Base-by-base conservation (phyloP, 2,797 vertebrate genomes). In the Spinus pinus region DNA sequence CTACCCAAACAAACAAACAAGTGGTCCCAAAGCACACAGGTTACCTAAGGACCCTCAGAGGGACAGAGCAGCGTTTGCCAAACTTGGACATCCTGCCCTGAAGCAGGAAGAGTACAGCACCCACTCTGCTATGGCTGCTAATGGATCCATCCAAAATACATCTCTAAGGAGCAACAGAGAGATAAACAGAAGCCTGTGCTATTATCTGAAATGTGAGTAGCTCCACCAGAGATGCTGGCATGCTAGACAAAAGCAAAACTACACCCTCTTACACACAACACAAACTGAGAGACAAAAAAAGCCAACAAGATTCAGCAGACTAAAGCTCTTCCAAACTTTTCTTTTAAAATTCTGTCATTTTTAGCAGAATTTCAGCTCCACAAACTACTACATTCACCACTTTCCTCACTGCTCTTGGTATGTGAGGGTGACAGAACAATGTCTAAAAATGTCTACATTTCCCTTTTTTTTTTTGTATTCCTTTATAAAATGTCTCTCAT, bases 21-120 rank as follows among this genome's bases (percentile, higher is more conserved):
- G 10, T 7, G 56, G 25, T 49, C 42, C 13, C 41, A 50, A 61
- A 73, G 25, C 2, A 35, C 0, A 22, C 0, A 3, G 20, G 31
- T 12, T 53, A 58, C 22, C 41, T 4, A 39, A 51, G 13, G 1
- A 56, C 5, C 27, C 6, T 1, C 24, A 0, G 0, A 35, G 50
- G 6, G 4, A 77, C 2, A 58, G 42, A 61, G 9, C 0, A 39
- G 17, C 0, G 1, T 49, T 81, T 75, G 23, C 41, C 70, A 74
- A 64, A 78, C 27, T 51, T 51, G 22, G 35, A 27, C 30, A 81
- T 42, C n/a, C 25, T 67, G 30, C 54, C 25, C 49, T 64, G 20
- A 83, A 70, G 24, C 31, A 71, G 47, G 30, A 71, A 69, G 47
- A 61, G n/a, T 9, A 58, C 14, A 60, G 66, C 7, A n/a, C 12